Base-by-base conservation (phyloP, 37 sponge, comb jelly and placozoan species). In the Spongilla lacustris region DNA sequence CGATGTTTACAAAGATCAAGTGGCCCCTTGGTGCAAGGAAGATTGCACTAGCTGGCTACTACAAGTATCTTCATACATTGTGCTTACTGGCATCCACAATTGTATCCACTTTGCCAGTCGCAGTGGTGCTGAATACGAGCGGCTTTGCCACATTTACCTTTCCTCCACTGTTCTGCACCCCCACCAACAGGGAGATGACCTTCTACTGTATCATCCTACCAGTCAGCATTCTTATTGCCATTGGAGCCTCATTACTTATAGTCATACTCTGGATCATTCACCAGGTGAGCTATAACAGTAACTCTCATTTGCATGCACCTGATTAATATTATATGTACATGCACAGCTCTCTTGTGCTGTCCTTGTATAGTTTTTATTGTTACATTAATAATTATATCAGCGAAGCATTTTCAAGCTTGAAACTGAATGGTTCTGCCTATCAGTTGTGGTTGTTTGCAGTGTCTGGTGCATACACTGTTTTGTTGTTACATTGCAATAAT, bases 141-240 rank as follows among this genome's bases (percentile, higher is more conserved):
- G 84, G 84, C 2, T 89, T 83, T 79, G 78, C 38, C 31, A 22
- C 68, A 13, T 34, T 35, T 28, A 68, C 79, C 32, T 89, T 83
- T 50, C 89, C 84, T 32, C 79, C 89, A 0, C 48, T 78, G 4
- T 29, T 79, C 30, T 89, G 89, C 73, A 78, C 41, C 66, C 28
- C 48, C 27, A 68, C 25, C 10, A 41, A 66, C 23, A 28, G 32
- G 35, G 46, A 84, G 26, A 30, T 38, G 29, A 17, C 35, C n/a
- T 89, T 84, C 74, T 89, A 89, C 31, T 83, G 84, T 12, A 29
- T 72, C 4, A 38, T 82, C 21, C 79, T 89, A 5, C 80, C 80
- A 24, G 66, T 78, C 22, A 36, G 50, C 30, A 34, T 89, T 21
- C 69, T 83, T 12, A 0, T 89, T 4, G 74, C 68, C 13, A 36